Evolutionary conservation across 2,797 vertebrate species (phyloP).

Genomic region (Diplodus sargus): DNA sequence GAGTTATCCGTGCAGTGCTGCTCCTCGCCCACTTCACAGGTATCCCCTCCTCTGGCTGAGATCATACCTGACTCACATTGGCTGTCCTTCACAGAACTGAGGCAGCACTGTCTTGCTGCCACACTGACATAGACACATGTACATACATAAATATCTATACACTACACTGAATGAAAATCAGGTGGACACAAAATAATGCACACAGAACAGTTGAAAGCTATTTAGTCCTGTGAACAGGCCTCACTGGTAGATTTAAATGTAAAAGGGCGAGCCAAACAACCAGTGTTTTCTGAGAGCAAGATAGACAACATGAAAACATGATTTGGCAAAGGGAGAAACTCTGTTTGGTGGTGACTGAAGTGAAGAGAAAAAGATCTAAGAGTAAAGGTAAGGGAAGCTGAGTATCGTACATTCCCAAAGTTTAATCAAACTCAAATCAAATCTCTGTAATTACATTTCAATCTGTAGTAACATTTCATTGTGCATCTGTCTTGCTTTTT

Average conservation of each 20-base stretch:
- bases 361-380: background rate
- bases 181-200: background rate
- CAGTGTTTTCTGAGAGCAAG: background rate
- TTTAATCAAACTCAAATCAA: background rate
- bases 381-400: background rate
- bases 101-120: slow-evolving; percentile 91
- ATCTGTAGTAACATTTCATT: background rate
- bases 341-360: background rate
- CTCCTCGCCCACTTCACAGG: slow-evolving; percentile 80
- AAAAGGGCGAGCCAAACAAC: background rate
- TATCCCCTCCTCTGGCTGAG: slow-evolving; percentile 86
- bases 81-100: slow-evolving; percentile 87
- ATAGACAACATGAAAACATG: background rate
- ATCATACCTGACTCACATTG: slow-evolving; percentile 89
- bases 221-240: background rate
- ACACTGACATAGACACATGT: slow-evolving; percentile 79
- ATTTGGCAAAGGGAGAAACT: background rate
- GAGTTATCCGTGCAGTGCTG: slow-evolving; percentile 84
- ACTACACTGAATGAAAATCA: background rate
- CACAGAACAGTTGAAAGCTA: too few species aligned
- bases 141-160: background rate
- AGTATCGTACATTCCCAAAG: background rate
- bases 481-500: background rate
- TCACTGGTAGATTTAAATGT: background rate
- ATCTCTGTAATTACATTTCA: background rate